Percentiles rank a stretch among this genome's conserved stretches.
phyloP scores from a whole-genome alignment of 1,140 invertebrate species.

The Phortica variegata region DNA sequence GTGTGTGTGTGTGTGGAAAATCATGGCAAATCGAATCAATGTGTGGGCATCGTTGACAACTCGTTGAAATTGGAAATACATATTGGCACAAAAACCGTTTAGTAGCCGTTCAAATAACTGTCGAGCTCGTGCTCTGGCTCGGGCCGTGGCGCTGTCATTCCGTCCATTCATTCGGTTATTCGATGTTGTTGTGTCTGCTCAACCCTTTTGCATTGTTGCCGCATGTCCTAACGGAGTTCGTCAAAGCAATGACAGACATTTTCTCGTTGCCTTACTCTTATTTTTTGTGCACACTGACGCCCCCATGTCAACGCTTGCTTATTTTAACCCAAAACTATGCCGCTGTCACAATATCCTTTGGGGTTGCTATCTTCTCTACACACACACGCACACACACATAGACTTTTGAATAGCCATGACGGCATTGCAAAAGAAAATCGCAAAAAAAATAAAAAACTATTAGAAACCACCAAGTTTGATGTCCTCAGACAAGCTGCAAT shows the following conservation, averaged over 20 bases:
- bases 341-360: conserved; percentile 53
- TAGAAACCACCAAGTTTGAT: no score
- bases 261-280: conserved; percentile 33
- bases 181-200: neutral
- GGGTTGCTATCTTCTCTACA: conserved; percentile 15
- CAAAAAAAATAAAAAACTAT: neutral
- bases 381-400: conserved; percentile 14
- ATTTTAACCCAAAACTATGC: conserved; percentile 27
- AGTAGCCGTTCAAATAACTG: conserved; percentile 45
- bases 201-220: conserved; percentile 28
- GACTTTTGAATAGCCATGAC: conserved; percentile 3
- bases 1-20: no score
- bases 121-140: conserved; percentile 5
- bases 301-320: conserved; percentile 1
- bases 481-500: no score
- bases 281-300: no score
- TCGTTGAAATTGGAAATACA: conserved; percentile 45
- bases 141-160: no score
- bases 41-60: conserved; percentile 22
- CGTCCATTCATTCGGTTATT: no score
- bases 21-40: no score
- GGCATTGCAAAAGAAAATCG: neutral
- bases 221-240: conserved; percentile 6
- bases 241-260: conserved; percentile 2
- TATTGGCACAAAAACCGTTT: conserved; percentile 51